Base-by-base conservation (phyloP, 2,113 vertebrate species). In the Pimephales promelas region DNA sequence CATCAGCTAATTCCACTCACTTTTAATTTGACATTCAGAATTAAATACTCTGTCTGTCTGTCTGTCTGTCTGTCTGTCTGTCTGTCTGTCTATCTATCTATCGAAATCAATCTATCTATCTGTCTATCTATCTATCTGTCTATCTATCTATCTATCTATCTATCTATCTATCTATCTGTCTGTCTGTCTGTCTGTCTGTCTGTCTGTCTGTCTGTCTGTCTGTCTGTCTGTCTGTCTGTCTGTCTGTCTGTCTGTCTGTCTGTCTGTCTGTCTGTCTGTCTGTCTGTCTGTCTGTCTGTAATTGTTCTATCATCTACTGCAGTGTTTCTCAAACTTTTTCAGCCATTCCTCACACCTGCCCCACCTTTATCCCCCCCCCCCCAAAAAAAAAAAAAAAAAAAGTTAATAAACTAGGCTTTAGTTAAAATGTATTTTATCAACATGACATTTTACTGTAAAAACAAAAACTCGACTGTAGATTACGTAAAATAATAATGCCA, bases 261-360 rank as follows among this genome's bases (percentile, higher is more conserved):
- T 70, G 4, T 73, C 66, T 10, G 5, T 82, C 66, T 82, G 10
- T 56, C 52, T 62, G 2, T 83, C 56, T 75, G 10, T 56, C 59
- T 62, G 5, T 62, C 59, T 62, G 5, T 62, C 59, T 62, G 14
- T 62, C 59, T 62, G 2, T 43, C 40, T 43, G 0, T n/a, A n/a
- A n/a, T n/a, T n/a, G n/a, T n/a, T n/a, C n/a, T n/a, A n/a, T n/a
- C n/a, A n/a, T n/a, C n/a, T n/a, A n/a, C n/a, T n/a, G n/a, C n/a
- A n/a, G n/a, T n/a, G n/a, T n/a, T n/a, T n/a, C n/a, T n/a, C n/a
- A n/a, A n/a, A n/a, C n/a, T n/a, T n/a, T n/a, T n/a, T n/a, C n/a
- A n/a, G n/a, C n/a, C n/a, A n/a, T n/a, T n/a, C n/a, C n/a, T n/a
- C n/a, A n/a, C n/a, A n/a, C n/a, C n/a, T n/a, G n/a, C n/a, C n/a